These are phyloP conservation scores for Philereme vetulata DNA, from an alignment of 2,888 invertebrate species.

Conservation along the genomic window DNA sequence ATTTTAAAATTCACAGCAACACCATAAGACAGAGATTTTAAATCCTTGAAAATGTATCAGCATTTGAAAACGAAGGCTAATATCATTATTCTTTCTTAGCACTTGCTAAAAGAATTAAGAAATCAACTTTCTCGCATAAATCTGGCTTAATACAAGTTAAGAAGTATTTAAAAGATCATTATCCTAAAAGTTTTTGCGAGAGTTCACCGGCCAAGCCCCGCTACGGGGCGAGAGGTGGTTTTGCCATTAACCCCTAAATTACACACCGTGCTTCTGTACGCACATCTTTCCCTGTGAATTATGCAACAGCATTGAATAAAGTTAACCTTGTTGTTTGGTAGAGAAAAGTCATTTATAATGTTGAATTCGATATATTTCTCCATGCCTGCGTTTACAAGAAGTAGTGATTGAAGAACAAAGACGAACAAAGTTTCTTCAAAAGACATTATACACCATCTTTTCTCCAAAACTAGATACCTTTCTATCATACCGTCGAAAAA, in stretches of 20 bases:
- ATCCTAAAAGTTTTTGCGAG: conserved; percentile 33
- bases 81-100: neutral
- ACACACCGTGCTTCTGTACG: conserved; percentile 8
- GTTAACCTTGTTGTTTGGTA: no score
- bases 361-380: no score
- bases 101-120: conserved; percentile 24
- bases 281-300: conserved; percentile 16
- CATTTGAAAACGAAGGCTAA: neutral
- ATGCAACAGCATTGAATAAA: conserved; percentile 7
- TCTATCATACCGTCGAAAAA: no score
- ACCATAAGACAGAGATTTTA: no score
- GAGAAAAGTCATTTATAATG: no score
- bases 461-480: no score
- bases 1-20: no score
- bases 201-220: conserved; percentile 16
- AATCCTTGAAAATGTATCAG: no score
- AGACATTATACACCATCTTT: no score
- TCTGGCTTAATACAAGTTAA: conserved; percentile 41
- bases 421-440: no score
- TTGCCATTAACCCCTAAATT: conserved; percentile 18
- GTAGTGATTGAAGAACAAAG: no score
- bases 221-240: conserved; percentile 8
- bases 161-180: conserved; percentile 45
- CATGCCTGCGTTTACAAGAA: no score
- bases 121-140: conserved; percentile 37